Conservation (phyloP, 1,140 invertebrate genomes). For the Atopsyche davidsoni region DNA sequence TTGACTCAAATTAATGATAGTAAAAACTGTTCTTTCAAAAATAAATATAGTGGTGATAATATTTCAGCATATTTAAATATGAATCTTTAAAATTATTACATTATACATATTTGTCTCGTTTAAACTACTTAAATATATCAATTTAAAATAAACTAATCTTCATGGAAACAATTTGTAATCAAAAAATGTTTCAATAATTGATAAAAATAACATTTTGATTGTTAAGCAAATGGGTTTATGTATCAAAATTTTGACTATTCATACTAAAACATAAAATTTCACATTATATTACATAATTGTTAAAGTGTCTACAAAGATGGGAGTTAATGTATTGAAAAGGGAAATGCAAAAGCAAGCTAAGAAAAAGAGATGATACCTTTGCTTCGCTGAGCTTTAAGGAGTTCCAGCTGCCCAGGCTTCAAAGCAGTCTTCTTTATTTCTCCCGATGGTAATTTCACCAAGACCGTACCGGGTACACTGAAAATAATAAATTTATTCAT, state of each 20-base stretch:
- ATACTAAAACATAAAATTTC: too few species aligned
- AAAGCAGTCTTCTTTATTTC: conserved; percentile 46
- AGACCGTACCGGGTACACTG: conserved; percentile 51
- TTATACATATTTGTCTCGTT: too few species aligned
- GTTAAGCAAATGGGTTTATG: neutral
- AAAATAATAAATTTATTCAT: conserved; percentile 24
- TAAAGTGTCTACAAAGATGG: neutral
- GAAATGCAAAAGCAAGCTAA: neutral
- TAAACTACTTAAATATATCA: too few species aligned
- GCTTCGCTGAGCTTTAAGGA: conserved; percentile 35
- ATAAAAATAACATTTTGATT: conserved; percentile 5
- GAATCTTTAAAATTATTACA: too few species aligned
- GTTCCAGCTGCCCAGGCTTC: conserved; percentile 41
- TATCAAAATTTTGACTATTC: neutral
- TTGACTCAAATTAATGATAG: too few species aligned
- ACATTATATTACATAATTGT: conserved; percentile 1
- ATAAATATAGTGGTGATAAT: too few species aligned
- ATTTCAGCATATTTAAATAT: too few species aligned
- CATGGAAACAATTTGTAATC: too few species aligned
- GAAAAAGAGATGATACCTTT: conserved; percentile 14
- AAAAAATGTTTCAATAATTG: neutral
- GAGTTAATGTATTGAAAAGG: neutral
- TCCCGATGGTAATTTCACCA: conserved; percentile 58
- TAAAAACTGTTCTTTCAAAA: too few species aligned
- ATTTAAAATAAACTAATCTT: too few species aligned